Base-by-base conservation (phyloP, 23 tunicate species). In the Phallusia fumigata region DNA sequence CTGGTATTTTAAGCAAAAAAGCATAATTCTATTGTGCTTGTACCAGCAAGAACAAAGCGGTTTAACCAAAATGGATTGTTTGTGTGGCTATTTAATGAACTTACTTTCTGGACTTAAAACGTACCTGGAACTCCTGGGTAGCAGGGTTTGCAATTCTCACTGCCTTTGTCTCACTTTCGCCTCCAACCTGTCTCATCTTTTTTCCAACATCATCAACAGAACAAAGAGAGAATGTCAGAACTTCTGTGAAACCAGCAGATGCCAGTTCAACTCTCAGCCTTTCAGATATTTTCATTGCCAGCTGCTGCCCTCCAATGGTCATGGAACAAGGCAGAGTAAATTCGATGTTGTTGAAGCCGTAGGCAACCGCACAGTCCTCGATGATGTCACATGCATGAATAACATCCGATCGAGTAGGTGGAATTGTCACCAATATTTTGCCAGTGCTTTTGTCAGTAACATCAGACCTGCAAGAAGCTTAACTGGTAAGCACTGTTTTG, bases 311-410 rank as follows among this genome's bases (percentile, higher is more conserved):
- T 21, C 93, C 98, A 53, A 89, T 81, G 31, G 98, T 94, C 22
- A 86, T 87, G 8, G 98, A 89, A 22, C 89, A 89, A 11, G 96
- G 93, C 30, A 91, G 88, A 10, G 92, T 90, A 19, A 81, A 58
- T 34, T 40, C 88, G 36, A 97, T 89, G 84, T 92, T 92, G 87
- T 97, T 84, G 74, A 74, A 97, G 18, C 97, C 99, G 83, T 85
- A 89, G 1, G 99, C 99, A 22, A 97, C 91, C 30, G 99, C 99
- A 34, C 86, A 83, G 76, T 97, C 99, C 83, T 97, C 99, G 73
- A 97, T 79, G 40, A 97, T 97, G 74, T 97, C 99, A 73, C 97
- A 92, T 31, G 92, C 81, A 76, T 97, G 99, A 35, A 97, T 79
- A 64, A 97, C 89, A 52, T 97, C 99, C 31, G 93, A 86, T 13